Base-by-base conservation (phyloP, 2,113 vertebrate genomes). In the Trochalopteron elliotii region DNA sequence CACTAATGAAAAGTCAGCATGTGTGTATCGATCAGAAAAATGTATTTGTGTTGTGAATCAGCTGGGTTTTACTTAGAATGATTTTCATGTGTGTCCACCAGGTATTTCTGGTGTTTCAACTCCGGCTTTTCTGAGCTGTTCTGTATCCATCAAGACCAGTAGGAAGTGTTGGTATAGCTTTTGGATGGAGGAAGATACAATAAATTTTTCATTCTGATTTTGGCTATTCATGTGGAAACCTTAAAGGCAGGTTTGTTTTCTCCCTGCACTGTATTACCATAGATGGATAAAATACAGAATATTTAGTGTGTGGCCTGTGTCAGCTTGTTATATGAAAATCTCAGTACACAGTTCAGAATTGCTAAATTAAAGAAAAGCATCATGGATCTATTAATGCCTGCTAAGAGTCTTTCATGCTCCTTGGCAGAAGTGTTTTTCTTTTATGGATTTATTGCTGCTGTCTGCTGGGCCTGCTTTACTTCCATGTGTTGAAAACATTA, bases 391-490 rank as follows among this genome's bases (percentile, higher is more conserved):
- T 92, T 94, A 94, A 75, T 96, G 77, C 60, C 47, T 83, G 4
- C 71, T 52, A 78, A 59, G 76, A 83, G 60, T 68, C 72, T 92
- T 95, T 90, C 72, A 68, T 90, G 49, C 71, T 95, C 39, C 40
- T 56, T 86, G 56, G 33, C 63, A 86, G 47, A 88, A 69, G 70
- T 44, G 49, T 17, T 88, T 87, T 92, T 80, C 68, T 74, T 75
- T 47, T 56, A 70, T 71, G 90, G 92, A 60, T 90, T 92, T 94
- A 71, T 86, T 94, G 49, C 71, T 94, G 68, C 79, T 84, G 35
- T 92, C 76, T 96, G 52, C 61, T 12, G 15, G 40, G 35, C 7
- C 20, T 92, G 31, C 33, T 55, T 72, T 78, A 74, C 88, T 96
- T 94, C 35, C 35, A 14, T 89, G 68, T 59, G 59, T 75, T 94